Evolutionary conservation across 2,797 vertebrate genomes (phyloP).

Genomic region (Spheniscus humboldti): DNA sequence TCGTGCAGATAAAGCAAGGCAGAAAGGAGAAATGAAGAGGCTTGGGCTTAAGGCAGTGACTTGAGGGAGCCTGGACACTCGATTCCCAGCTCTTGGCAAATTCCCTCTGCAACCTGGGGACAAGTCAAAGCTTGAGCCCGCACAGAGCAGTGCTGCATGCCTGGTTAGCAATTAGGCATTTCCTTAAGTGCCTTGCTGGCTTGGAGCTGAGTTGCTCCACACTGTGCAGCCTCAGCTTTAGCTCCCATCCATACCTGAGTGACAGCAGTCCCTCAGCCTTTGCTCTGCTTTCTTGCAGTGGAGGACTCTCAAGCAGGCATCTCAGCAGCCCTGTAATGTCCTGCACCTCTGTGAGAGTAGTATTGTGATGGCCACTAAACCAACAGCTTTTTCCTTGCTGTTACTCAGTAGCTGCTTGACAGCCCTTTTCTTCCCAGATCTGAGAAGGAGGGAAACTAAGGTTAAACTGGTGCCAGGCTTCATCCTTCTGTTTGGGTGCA

Average conservation of each 20-base stretch:
- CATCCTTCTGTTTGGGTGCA: background rate
- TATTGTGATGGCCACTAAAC: background rate
- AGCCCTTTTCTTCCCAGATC: background rate
- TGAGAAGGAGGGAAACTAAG: background rate
- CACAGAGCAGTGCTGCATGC: background rate
- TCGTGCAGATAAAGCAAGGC: accelerated
- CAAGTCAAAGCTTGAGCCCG: background rate
- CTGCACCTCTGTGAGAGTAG: accelerated
- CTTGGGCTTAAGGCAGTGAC: background rate
- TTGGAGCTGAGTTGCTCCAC: background rate
- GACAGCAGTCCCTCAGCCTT: background rate
- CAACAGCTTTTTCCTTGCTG: background rate
- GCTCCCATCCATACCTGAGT: background rate
- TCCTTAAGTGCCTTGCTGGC: background rate
- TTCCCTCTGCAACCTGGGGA: background rate
- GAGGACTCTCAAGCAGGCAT: background rate
- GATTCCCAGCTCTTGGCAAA: background rate
- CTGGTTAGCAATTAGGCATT: background rate
- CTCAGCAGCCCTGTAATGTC: background rate
- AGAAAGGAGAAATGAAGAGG: background rate
- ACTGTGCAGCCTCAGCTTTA: background rate
- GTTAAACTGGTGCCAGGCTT: background rate
- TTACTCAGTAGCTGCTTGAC: background rate
- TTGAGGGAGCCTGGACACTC: background rate
- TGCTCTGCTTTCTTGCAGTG: background rate